phyloP scores from a whole-genome alignment of 2,888 invertebrate species.

The Plebejus melissa region DNA sequence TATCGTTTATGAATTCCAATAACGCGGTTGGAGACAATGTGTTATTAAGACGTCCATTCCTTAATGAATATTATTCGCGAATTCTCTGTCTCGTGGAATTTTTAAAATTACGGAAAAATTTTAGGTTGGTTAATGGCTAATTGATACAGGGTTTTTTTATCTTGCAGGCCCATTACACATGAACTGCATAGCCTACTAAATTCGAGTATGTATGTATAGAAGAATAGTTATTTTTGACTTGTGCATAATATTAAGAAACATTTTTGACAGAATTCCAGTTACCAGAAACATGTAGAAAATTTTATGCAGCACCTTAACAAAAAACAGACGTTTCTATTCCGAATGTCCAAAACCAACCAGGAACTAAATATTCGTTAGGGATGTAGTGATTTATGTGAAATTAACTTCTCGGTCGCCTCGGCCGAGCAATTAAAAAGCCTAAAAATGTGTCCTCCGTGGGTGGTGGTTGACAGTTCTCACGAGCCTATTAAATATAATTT shows the following conservation, averaged over 20 bases:
- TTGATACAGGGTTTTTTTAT: background rate
- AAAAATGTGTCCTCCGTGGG: slow-evolving; percentile 71
- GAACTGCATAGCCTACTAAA: background rate
- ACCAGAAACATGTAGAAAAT: background rate
- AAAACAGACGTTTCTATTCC: slow-evolving; percentile 19
- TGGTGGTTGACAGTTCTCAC: slow-evolving; percentile 78
- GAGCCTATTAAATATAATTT: slow-evolving; percentile 76
- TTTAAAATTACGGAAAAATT: background rate
- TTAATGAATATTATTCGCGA: background rate
- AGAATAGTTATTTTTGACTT: background rate
- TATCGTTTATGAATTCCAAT: slow-evolving; percentile 11
- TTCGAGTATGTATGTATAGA: background rate
- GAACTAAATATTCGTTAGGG: slow-evolving; percentile 58
- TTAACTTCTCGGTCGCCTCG: slow-evolving; percentile 69
- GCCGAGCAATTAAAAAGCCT: slow-evolving; percentile 76
- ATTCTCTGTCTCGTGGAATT: background rate
- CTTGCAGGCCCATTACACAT: background rate
- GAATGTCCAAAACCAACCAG: background rate
- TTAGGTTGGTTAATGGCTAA: background rate
- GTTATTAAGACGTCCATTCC: background rate
- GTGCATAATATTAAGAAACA: background rate
- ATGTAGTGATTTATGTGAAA: slow-evolving; percentile 71
- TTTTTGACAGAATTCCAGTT: background rate
- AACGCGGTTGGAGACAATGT: slow-evolving; percentile 6
- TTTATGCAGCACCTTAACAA: background rate